Percentiles rank a stretch among this genome's conserved stretches.
These are phyloP conservation scores for Quadroppia sp. DNA, from an alignment of 2,888 invertebrate genomes.

Conservation along the genomic window DNA sequence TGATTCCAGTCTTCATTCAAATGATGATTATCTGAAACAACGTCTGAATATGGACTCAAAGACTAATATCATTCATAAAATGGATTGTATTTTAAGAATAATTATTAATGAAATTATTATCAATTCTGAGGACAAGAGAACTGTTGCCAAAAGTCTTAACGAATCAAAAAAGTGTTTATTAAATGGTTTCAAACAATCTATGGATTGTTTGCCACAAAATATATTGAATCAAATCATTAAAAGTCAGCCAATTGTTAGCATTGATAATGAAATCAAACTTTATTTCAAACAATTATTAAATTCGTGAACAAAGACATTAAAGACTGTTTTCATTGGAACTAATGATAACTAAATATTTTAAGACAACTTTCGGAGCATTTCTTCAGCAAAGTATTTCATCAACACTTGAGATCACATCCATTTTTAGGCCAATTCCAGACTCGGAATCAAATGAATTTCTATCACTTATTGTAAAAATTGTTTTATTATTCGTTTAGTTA, in stretches of 20 bases:
- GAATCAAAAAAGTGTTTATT: conserved; percentile 2
- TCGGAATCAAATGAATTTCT: too few relatives aligned
- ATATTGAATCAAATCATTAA: background rate
- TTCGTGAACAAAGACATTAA: too few relatives aligned
- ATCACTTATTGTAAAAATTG: too few relatives aligned
- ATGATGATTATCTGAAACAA: background rate
- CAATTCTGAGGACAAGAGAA: background rate
- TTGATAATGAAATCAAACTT: background rate
- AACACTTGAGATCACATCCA: too few relatives aligned
- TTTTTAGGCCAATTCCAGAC: too few relatives aligned
- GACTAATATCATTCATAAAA: conserved; percentile 1
- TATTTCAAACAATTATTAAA: background rate
- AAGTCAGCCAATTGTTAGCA: background rate
- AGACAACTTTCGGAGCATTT: too few relatives aligned
- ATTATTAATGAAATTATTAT: background rate
- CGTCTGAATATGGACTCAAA: background rate
- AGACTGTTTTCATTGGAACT: too few relatives aligned
- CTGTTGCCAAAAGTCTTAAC: background rate
- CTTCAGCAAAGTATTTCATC: too few relatives aligned
- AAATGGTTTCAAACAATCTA: background rate
- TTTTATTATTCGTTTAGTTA: too few relatives aligned
- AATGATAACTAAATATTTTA: too few relatives aligned
- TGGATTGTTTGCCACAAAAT: background rate
- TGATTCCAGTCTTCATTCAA: background rate
- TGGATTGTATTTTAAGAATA: conserved; percentile 1